Percentiles rank a stretch among this genome's conserved stretches.
These are phyloP conservation scores for Neotoma lepida DNA, from an alignment of 2,113 vertebrate genomes.

Conservation along the genomic window DNA sequence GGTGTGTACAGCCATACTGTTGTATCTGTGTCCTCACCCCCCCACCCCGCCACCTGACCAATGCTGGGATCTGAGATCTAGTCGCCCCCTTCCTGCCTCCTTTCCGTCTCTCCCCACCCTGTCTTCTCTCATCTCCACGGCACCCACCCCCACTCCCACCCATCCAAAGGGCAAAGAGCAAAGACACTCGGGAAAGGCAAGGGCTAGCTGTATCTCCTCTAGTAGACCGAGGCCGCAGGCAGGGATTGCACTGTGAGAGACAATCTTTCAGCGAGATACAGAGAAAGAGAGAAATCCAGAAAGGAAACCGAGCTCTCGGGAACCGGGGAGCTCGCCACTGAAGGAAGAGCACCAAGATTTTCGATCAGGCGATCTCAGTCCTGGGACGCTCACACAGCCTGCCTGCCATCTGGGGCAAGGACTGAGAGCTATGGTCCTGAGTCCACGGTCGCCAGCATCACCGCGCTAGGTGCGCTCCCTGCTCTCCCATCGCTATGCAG, in stretches of 20 bases:
- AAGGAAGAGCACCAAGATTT: not conserved
- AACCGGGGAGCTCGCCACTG: not conserved
- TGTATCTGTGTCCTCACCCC: not conserved
- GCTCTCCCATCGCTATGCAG: slow-evolving; percentile 54
- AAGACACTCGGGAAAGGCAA: slow-evolving; percentile 40
- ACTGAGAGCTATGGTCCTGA: not conserved
- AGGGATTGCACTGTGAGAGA: slow-evolving; percentile 50
- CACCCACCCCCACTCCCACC: slow-evolving; percentile 50
- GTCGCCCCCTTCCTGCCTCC: slow-evolving; percentile 63
- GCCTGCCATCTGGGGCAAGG: not conserved
- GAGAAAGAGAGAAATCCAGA: not conserved
- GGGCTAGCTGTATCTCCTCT: slow-evolving; percentile 2
- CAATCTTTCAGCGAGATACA: slow-evolving; percentile 53
- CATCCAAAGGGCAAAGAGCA: slow-evolving; percentile 58
- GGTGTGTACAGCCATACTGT: slow-evolving; percentile 63
- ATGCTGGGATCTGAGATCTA: slow-evolving; percentile 63
- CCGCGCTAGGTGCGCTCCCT: slow-evolving; percentile 50
- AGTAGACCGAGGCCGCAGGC: slow-evolving; percentile 64
- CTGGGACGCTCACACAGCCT: slow-evolving; percentile 37
- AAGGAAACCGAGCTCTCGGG: not conserved
- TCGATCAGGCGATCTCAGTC: not conserved
- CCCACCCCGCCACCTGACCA: slow-evolving; percentile 63
- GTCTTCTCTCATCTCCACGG: slow-evolving; percentile 13
- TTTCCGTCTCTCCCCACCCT: slow-evolving; percentile 40
- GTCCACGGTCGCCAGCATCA: not conserved